These are phyloP conservation scores for Gnathonemus longibarbis DNA, from an alignment of 2,113 vertebrate genomes.

Conservation along the genomic window DNA sequence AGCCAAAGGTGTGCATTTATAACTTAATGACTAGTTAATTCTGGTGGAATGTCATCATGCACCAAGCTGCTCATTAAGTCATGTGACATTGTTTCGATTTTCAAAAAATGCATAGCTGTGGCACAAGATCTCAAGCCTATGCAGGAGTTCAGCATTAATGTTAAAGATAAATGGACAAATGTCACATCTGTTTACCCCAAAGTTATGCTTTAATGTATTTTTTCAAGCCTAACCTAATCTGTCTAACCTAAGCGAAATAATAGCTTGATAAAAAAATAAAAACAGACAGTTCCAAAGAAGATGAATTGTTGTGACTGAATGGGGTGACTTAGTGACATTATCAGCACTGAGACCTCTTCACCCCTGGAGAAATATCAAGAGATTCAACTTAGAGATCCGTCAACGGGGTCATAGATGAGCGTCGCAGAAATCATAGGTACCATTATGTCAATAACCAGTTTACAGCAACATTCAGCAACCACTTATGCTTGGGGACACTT, in stretches of 20 bases:
- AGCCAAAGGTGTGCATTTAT: not conserved
- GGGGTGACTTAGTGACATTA: conserved; percentile 22
- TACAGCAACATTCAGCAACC: not conserved
- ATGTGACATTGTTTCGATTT: not conserved
- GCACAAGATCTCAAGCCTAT: not conserved
- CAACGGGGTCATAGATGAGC: not conserved
- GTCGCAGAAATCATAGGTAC: not conserved
- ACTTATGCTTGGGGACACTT: not conserved
- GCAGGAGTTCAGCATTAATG: not conserved
- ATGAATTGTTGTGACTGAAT: conserved; percentile 33
- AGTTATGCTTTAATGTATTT: not conserved
- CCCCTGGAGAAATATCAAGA: not conserved
- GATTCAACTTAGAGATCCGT: not conserved
- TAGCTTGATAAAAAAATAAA: conserved; percentile 24
- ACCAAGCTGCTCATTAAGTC: not conserved
- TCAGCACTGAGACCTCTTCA: conserved; percentile 5
- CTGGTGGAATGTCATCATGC: not conserved
- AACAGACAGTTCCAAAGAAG: conserved; percentile 24
- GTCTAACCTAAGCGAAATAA: conserved; percentile 14
- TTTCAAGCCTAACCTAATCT: not conserved
- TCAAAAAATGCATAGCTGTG: not conserved
- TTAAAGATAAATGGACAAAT: not conserved
- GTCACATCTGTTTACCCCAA: not conserved
- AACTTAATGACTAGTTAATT: not conserved
- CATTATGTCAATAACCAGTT: not conserved